Conservation (phyloP, 1,140 invertebrate genomes). For the Dendroctonus valens region DNA sequence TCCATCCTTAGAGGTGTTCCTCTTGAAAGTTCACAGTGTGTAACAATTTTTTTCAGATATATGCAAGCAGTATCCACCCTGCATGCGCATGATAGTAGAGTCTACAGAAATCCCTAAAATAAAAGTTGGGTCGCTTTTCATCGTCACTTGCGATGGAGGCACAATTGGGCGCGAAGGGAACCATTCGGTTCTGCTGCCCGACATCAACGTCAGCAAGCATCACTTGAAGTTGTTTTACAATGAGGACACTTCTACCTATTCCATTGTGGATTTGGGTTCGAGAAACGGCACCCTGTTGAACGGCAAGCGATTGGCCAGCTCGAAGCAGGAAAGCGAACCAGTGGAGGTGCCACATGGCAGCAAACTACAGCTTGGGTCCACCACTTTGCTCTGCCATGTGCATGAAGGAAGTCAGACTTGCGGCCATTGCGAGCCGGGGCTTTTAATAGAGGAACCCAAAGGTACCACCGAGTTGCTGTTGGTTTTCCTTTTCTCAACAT, state of each 20-base stretch:
- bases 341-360: slow-evolving; percentile 72
- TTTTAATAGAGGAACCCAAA: slow-evolving; percentile 52
- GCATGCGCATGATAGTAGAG: slow-evolving; percentile 81
- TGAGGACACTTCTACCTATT: slow-evolving; percentile 60
- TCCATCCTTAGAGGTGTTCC: no score
- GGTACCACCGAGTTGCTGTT: neutral
- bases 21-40: no score
- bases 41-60: slow-evolving; percentile 56
- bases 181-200: slow-evolving; percentile 74
- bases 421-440: slow-evolving; percentile 84
- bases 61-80: slow-evolving; percentile 75
- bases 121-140: slow-evolving; percentile 73
- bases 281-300: slow-evolving; percentile 86
- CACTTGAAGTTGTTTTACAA: slow-evolving; percentile 75
- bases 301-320: slow-evolving; percentile 68
- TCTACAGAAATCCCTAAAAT: slow-evolving; percentile 68
- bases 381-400: slow-evolving; percentile 80
- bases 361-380: slow-evolving; percentile 66
- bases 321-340: slow-evolving; percentile 67
- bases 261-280: slow-evolving; percentile 78
- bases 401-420: slow-evolving; percentile 84
- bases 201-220: slow-evolving; percentile 72
- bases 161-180: slow-evolving; percentile 79
- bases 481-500: no score
- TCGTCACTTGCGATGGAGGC: slow-evolving; percentile 86